Evolutionary conservation across 2,797 vertebrate species (phyloP).

Genomic region (Kryptolebias ocellatus): DNA sequence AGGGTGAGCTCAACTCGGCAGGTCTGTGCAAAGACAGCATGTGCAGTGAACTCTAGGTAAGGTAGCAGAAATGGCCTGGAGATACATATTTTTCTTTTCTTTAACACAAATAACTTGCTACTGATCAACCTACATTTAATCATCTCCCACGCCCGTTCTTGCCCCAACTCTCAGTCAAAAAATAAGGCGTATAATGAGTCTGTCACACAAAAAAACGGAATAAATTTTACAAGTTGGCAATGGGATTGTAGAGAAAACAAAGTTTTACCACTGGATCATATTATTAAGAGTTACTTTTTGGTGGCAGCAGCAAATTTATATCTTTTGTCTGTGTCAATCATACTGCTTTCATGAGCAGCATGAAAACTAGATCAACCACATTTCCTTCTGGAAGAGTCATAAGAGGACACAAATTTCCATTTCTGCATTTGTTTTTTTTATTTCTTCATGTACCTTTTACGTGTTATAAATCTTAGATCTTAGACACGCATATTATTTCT

Average conservation of each 20-base stretch:
- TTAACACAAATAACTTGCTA: conserved; percentile 57
- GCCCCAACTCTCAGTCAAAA: conserved; percentile 12
- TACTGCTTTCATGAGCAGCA: too few species aligned
- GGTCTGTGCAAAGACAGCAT: conserved; percentile 82
- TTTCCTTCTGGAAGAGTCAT: too few species aligned
- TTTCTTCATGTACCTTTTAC: too few species aligned
- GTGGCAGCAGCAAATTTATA: too few species aligned
- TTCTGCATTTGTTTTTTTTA: too few species aligned
- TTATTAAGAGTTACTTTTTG: too few species aligned
- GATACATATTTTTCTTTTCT: conserved; percentile 62
- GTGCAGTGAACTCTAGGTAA: conserved; percentile 75
- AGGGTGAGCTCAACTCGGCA: conserved; percentile 74
- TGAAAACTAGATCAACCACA: too few species aligned
- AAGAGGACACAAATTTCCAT: too few species aligned
- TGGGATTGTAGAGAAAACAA: background rate
- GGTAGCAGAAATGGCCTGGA: conserved; percentile 70
- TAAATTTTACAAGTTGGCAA: background rate
- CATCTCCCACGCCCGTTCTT: conserved; percentile 18
- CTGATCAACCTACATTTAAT: conserved; percentile 64
- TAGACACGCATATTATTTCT: too few species aligned
- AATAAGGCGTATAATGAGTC: background rate
- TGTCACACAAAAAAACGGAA: background rate
- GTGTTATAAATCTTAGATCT: too few species aligned
- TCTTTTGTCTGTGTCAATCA: too few species aligned
- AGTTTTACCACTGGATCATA: background rate